phyloP scores from a whole-genome alignment of 2,113 vertebrate genomes.

The Nesoenas mayeri region DNA sequence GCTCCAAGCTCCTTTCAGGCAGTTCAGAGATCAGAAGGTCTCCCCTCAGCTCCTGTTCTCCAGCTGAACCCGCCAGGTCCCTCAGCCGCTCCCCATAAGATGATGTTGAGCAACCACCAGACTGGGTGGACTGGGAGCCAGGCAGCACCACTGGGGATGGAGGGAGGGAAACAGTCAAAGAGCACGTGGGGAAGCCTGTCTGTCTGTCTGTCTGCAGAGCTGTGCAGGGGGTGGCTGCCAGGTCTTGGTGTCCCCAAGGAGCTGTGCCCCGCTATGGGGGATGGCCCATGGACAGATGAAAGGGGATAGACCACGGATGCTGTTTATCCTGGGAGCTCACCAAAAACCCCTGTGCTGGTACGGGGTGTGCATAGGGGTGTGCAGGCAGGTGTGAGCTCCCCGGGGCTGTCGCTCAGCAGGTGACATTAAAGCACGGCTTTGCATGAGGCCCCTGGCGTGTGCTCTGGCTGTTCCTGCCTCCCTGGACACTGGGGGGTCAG shows the following conservation, averaged over 20 bases:
- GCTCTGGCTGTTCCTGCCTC: not conserved
- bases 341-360: not conserved
- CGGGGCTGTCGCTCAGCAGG: not conserved
- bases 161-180: not conserved
- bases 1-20: too few species aligned
- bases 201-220: not conserved
- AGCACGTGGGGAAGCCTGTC: not conserved
- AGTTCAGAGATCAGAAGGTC: too few species aligned
- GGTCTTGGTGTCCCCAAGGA: not conserved
- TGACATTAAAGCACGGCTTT: not conserved
- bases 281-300: not conserved
- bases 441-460: accelerated
- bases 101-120: not conserved
- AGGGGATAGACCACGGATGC: not conserved
- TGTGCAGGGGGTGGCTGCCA: not conserved
- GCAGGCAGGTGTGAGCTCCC: not conserved
- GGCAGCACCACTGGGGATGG: not conserved
- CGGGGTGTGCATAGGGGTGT: not conserved
- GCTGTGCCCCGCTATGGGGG: not conserved
- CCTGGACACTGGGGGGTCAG: not conserved
- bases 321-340: not conserved
- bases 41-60: too few species aligned
- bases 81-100: not conserved
- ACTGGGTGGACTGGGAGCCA: not conserved
- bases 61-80: too few species aligned